These are phyloP conservation scores for Pollenia griseotomentosa DNA, from an alignment of 2,888 invertebrate genomes.

Conservation along the genomic window DNA sequence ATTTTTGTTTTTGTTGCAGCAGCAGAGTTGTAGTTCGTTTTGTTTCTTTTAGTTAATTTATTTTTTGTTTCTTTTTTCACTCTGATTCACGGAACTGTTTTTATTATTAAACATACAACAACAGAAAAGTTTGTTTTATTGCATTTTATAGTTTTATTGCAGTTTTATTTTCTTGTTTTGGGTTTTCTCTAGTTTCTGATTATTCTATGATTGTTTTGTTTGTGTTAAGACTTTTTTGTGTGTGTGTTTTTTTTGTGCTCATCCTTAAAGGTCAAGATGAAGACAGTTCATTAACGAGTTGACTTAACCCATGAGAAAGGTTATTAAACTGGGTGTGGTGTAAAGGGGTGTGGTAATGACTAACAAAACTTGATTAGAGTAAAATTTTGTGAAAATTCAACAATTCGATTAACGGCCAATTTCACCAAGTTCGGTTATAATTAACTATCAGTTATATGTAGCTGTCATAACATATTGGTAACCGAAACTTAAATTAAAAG, in stretches of 20 bases:
- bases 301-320: not conserved
- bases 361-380: no score
- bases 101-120: conserved; percentile 14
- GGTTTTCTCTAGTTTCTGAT: not conserved
- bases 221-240: not conserved
- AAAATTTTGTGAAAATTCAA: no score
- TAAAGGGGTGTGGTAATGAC: not conserved
- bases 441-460: no score
- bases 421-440: no score
- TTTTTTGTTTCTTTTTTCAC: not conserved
- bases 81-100: not conserved
- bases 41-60: not conserved
- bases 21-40: not conserved
- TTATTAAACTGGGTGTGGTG: not conserved
- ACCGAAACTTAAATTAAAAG: no score
- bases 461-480: no score
- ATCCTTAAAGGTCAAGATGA: conserved; percentile 34
- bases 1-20: not conserved
- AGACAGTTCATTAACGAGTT: not conserved
- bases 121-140: conserved; percentile 31
- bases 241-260: not conserved
- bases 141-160: conserved; percentile 23
- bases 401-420: no score
- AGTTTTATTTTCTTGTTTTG: conserved; percentile 13
- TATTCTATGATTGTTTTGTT: not conserved